Evolutionary conservation across 2,797 vertebrate genomes (phyloP), one percentile per base, ranked within the genome.

Genomic region (Leucoraja ocellata): DNA sequence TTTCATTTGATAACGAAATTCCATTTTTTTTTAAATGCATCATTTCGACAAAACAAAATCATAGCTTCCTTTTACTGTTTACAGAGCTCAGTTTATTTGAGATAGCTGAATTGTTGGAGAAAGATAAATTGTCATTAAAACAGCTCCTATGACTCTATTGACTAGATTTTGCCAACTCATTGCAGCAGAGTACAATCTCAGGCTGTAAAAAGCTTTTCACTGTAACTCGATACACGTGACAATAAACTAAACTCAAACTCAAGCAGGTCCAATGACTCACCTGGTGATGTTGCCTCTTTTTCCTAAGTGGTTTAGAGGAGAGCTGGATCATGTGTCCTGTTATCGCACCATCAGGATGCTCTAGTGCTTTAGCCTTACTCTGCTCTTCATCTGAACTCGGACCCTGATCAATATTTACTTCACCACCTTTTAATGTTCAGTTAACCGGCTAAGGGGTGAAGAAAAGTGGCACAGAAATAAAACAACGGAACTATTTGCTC

Each of bases 321-420:
- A 10, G 90, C n/a, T 92, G 73, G 71, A 92, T 2, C 90, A 92
- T 13, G 71, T 3, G 39, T n/a, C 73, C 68, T 76, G 36, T n/a
- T 25, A 92, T 76, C 71, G 76, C 71, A 76, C n/a, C 71, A 58
- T 58, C 39, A 76, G 90, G n/a, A 16, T 76, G 23, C 39, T 92
- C 90, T 76, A 92, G 71, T 92, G 90, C 71, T 92, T n/a, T 74
- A 76, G 71, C 54, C 90, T 92, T 92, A 92, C n/a, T 28, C 25
- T 76, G 90, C 39, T 92, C 90, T 18, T 92, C 90, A 28, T 92
- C 90, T 92, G 90, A 46, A 71, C 39, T 92, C 9, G 68, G 90
- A 28, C 71, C 90, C 90, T 76, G 90, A 92, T 76, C 90, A 92
- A 92, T 92, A 76, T 92, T 92, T 54, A 92, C 90, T 92, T 92